A percentile compares a stretch with the other conserved stretches of the same genome.
phyloP scores from a whole-genome alignment of 30 jellyfish, hydroid and myxozoan genomes.

The Catostylus mosaicus region DNA sequence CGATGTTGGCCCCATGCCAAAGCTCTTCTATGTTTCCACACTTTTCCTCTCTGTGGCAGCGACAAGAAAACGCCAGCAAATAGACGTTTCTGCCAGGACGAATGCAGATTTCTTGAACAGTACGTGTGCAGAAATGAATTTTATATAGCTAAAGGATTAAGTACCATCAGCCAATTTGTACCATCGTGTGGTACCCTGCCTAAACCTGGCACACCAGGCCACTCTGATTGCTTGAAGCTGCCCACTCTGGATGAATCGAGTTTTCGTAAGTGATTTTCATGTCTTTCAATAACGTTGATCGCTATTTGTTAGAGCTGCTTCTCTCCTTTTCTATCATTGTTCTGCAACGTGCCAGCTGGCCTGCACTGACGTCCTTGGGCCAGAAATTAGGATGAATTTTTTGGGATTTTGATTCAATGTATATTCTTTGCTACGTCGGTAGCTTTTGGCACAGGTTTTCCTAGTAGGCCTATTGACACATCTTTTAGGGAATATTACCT shows the following conservation, averaged over 20 bases:
- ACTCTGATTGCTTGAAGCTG: constrained; percentile 42
- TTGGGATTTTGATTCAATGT: too few species aligned
- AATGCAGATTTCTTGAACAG: constrained; percentile 59
- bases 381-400: too few species aligned
- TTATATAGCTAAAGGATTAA: constrained; percentile 48
- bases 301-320: background rate
- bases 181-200: constrained; percentile 72
- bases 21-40: constrained; percentile 70
- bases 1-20: constrained; percentile 93
- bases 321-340: background rate
- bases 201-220: constrained; percentile 47
- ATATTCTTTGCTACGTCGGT: too few species aligned
- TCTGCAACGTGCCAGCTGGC: background rate
- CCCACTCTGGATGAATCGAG: constrained; percentile 33
- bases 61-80: constrained; percentile 20
- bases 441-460: too few species aligned
- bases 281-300: background rate
- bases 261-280: constrained; percentile 5
- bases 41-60: constrained; percentile 75
- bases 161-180: constrained; percentile 53
- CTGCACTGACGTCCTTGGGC: background rate
- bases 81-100: constrained; percentile 72
- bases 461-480: too few species aligned
- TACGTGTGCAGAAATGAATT: constrained; percentile 67
- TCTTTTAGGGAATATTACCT: too few species aligned